Evolutionary conservation across 2,797 vertebrate genomes (phyloP), one percentile per base, ranked within the genome.

Genomic region (Sarcoramphus papa): DNA sequence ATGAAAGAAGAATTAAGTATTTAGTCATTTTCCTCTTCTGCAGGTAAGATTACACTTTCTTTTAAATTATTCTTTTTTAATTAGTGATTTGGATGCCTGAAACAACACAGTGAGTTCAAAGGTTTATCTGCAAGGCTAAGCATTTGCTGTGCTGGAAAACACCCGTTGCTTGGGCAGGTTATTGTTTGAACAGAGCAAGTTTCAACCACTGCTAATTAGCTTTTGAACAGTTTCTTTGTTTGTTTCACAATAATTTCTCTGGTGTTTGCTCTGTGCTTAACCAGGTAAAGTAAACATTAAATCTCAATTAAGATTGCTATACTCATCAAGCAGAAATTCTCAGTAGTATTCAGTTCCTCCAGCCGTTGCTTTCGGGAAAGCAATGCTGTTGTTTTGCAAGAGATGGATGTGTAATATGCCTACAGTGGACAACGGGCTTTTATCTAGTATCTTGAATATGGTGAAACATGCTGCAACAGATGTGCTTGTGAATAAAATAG

Each of bases 151-250:
- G 96, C 97, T 97, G 95, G 96, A 97, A 97, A 96, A 93, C 30
- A 30, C 79, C 81, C 1, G 2, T 97, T 91, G 95, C 85, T 97
- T 85, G 88, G 78, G 92, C 95, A 94, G 76, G 67, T 96, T 96
- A 91, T 95, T 97, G 27, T 92, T 96, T 97, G 90, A 96, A 90
- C 47, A 18, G 35, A 94, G 77, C 76, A 90, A 93, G 37, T 91
- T 95, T 94, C 88, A 94, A 74, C 83, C 56, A 33, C 94, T 92
- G 75, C 91, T 96, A 97, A 97, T 97, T 97, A 97, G 89, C 89
- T 91, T 74, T 84, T 75, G 60, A 93, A 86, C 60, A 69, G 14
- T 51, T 87, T 70, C 48, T 12, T 18, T 5, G 11, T 30, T 56
- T 43, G 15, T 40, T 75, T 64, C 65, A 64, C 82, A 83, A 20